Evolutionary conservation across 1,140 invertebrate species (phyloP), one percentile per base, ranked within the genome.

Genomic region (Drosophila kurseongensis): DNA sequence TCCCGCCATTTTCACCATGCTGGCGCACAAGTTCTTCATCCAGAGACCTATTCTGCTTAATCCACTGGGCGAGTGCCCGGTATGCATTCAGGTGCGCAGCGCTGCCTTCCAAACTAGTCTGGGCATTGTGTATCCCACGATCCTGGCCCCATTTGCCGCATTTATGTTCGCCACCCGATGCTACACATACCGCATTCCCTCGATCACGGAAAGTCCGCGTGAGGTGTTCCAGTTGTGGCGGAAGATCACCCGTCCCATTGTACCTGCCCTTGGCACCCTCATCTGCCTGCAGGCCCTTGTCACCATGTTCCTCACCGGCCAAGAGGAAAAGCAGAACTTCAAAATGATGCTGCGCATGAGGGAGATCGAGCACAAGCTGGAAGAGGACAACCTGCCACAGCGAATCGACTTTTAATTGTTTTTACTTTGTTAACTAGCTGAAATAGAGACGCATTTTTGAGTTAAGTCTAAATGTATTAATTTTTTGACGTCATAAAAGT

Each of bases 101-200:
- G 83, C 91, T 32, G 77, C 83, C 9, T 61, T 93, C 10, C 93
- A 94, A 75, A 66, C 78, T 0, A 42, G 72, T 9, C 8, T 90
- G 5, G 93, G 93, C 13, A 74, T 86, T n/a, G 56, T 92, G 2
- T 93, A 93, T 80, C 93, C 93, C 7, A 65, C 86, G 6, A 62
- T 93, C 18, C 60, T 93, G 52, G 92, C 92, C 10, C 93, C 93
- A 41, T 61, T 93, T 32, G 85, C 93, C 10, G 82, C 91, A 44
- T 92, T 92, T 50, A 91, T 93, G 93, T 90, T 93, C 62, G 93
- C 93, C 35, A 82, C 92, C 32, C 79, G 92, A 40, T 93, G 93
- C 77, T 91, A 79, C 35, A 94, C 93, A 5, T 93, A 93, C 47
- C 77, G 93, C n/a, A 42, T 94, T 35, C 93, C 93, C 6, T 92